Evolutionary conservation across 2,113 vertebrate genomes (phyloP), one percentile per base, ranked within the genome.

Genomic region (Apaloderma vittatum): DNA sequence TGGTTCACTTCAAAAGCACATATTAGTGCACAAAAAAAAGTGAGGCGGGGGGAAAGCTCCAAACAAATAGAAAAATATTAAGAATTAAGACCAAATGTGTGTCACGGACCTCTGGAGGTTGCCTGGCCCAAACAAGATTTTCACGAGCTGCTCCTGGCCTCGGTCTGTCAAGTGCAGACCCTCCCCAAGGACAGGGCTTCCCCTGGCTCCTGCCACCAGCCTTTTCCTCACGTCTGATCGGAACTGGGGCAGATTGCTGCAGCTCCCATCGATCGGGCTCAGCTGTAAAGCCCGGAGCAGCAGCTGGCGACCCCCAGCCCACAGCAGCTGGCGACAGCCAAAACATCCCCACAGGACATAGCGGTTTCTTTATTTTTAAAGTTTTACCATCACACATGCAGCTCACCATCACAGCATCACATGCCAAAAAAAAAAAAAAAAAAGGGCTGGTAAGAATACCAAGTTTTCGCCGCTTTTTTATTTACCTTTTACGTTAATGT

Each of bases 101-200:
- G 16, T 4, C 3, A 0, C 15, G 40, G 21, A n/a, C 15, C 27
- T 12, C 26, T 1, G 0, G 55, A 46, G 74, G n/a, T 6, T 40
- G 29, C 1, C 36, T 29, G n/a, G 45, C 45, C 36, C 68, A 15
- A 30, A 32, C 3, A 12, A 40, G 40, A 40, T 40, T 40, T 40
- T 40, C 40, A 40, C 40, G 40, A 32, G 74, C 52, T 66, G 66
- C 48, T 34, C 55, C 5, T 3, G 0, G 40, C 58, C 65, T 27
- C 3, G 10, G 36, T 34, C 40, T 15, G 58, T 6, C 9, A 1
- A 51, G 30, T 2, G 30, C 34, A 24, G 46, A 9, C 37, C 18
- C 21, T 12, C 21, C 24, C 54, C 20, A 32, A 9, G 46, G 26
- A 21, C 0, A 1, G 32, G 63, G 6, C 14, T 32, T 26, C 11